Percentiles rank a stretch among this genome's conserved stretches.
These are phyloP conservation scores for Rhabditophanes sp. DNA, from an alignment of 2,888 invertebrate species.

Conservation along the genomic window DNA sequence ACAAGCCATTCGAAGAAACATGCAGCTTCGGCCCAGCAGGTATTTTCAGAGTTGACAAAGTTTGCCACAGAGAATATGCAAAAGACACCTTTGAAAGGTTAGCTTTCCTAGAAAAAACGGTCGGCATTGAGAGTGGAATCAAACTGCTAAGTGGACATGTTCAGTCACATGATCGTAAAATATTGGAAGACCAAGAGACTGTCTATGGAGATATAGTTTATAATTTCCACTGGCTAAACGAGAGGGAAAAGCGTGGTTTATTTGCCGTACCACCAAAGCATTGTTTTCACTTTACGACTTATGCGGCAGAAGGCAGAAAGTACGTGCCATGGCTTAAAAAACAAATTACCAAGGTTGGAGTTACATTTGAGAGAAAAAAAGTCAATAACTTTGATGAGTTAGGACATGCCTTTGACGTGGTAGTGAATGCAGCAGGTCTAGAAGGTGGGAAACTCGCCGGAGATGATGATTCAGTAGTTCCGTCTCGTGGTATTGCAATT, in stretches of 20 bases:
- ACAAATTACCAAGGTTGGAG: no score
- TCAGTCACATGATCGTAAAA: slow-evolving; percentile 26
- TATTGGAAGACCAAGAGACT: slow-evolving; percentile 22
- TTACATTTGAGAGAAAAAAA: no score
- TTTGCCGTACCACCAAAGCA: slow-evolving; percentile 29
- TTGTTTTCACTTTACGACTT: slow-evolving; percentile 38
- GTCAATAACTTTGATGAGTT: no score
- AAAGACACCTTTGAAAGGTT: slow-evolving; percentile 25
- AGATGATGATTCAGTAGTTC: slow-evolving; percentile 6
- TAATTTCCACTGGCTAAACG: slow-evolving; percentile 31
- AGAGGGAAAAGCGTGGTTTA: slow-evolving; percentile 20
- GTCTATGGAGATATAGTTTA: slow-evolving; percentile 36
- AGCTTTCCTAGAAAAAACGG: slow-evolving; percentile 20
- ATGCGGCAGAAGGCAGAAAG: slow-evolving; percentile 31
- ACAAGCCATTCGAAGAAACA: slow-evolving; percentile 24
- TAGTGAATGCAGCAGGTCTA: slow-evolving; percentile 2
- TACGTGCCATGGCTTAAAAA: slow-evolving; percentile 40
- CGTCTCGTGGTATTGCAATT: slow-evolving; percentile 26
- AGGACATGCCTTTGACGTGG: slow-evolving; percentile 6
- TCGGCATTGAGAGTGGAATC: slow-evolving; percentile 26
- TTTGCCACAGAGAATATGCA: slow-evolving; percentile 21
- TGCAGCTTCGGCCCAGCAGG: slow-evolving; percentile 39
- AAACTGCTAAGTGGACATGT: slow-evolving; percentile 38
- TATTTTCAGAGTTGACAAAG: slow-evolving; percentile 32
- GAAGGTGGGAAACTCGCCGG: slow-evolving; percentile 3